Conservation (phyloP, 2,888 invertebrate genomes). For the Spatulosminthurus flaviceps region DNA sequence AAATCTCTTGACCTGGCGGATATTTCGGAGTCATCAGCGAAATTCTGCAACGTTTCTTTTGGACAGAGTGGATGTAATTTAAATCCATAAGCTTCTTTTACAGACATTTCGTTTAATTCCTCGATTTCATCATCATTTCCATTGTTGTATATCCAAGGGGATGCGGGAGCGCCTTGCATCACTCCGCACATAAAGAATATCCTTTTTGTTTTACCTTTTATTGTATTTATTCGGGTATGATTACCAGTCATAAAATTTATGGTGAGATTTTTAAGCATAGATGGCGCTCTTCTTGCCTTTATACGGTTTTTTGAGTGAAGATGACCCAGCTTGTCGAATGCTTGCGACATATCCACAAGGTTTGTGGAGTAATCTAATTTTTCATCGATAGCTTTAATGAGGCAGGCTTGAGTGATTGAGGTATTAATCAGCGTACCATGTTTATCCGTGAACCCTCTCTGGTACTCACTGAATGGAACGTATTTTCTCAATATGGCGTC, state of each 20-base stretch:
- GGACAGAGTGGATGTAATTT: not conserved
- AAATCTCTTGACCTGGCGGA: not conserved
- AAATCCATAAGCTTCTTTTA: not conserved
- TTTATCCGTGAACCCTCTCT: not conserved
- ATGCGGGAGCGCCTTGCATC: too few relatives aligned
- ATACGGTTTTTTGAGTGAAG: not conserved
- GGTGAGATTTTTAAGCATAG: not conserved
- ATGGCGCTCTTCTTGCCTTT: not conserved
- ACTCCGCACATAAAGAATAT: too few relatives aligned
- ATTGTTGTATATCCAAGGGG: not conserved
- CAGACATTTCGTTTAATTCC: not conserved
- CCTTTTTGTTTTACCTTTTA: not conserved
- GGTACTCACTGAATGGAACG: not conserved
- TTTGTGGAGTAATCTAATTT: not conserved
- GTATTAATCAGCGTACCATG: conserved; percentile 11
- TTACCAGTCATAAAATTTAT: not conserved
- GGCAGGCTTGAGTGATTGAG: not conserved
- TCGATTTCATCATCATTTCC: not conserved
- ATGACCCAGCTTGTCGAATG: conserved; percentile 6
- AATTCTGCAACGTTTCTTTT: not conserved
- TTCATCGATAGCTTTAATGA: not conserved
- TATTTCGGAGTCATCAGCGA: not conserved
- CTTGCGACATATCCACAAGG: not conserved
- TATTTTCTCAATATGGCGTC: not conserved
- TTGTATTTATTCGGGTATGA: not conserved